Evolutionary conservation across 2,797 vertebrate species (phyloP).

Genomic region (Acropternis orthonyx): DNA sequence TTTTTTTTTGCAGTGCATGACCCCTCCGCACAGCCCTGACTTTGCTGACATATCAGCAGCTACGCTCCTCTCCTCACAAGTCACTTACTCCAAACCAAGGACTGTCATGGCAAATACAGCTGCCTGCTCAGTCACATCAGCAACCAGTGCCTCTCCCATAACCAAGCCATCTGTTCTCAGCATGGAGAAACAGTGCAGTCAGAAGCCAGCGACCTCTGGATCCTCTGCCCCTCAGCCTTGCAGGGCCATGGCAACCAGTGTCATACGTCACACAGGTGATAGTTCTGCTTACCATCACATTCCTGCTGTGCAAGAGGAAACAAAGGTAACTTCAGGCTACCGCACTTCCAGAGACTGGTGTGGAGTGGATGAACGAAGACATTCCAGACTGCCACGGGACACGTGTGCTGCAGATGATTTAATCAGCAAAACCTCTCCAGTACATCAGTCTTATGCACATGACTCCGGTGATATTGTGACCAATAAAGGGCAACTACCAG

Average conservation of each 20-base stretch:
- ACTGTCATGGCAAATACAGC: conserved; percentile 34
- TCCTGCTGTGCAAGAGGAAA: conserved; percentile 67
- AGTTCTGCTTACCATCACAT: conserved; percentile 75
- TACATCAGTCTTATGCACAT: conserved; percentile 27
- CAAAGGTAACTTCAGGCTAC: neutral
- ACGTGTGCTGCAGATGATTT: neutral
- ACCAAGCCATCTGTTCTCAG: neutral
- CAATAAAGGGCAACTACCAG: conserved; percentile 7
- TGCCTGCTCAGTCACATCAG: conserved; percentile 11
- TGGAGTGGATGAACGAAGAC: conserved; percentile 2
- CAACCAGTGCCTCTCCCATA: neutral
- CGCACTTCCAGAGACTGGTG: neutral
- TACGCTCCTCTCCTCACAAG: conserved; percentile 63
- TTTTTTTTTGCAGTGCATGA: conserved; percentile 89
- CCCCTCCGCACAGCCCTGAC: conserved; percentile 94
- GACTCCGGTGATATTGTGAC: neutral
- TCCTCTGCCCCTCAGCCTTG: conserved; percentile 50
- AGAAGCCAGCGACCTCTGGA: conserved; percentile 32
- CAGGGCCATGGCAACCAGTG: conserved; percentile 87
- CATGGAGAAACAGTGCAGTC: neutral
- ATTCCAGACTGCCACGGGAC: conserved; percentile 38
- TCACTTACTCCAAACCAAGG: conserved; percentile 66
- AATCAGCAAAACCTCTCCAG: neutral
- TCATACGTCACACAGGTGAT: conserved; percentile 88
- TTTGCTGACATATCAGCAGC: conserved; percentile 80